Evolutionary conservation across 2,113 vertebrate species (phyloP), one percentile per base, ranked within the genome.

Genomic region (Tachuris rubrigastra): DNA sequence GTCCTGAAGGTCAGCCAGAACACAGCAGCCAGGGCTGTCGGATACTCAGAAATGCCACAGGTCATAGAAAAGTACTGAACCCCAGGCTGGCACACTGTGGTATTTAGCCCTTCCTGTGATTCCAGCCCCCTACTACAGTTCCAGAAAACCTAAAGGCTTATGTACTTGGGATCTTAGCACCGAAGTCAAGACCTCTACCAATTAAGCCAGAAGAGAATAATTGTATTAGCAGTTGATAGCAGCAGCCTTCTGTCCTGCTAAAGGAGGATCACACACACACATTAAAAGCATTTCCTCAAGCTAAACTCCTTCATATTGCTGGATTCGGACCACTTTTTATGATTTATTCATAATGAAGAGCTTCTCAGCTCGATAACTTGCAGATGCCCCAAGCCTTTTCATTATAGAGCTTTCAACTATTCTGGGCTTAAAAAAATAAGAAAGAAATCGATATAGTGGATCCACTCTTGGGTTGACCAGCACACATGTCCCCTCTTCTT

Each of bases 341-440:
- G 55, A 95, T 91, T 92, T 80, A 88, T 97, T 90, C 22, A 52
- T 86, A 75, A 53, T 22, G 42, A 93, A 92, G 63, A 83, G 35
- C 50, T 85, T 53, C 68, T 76, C 76, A 87, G 49, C 31, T 76
- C 46, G 55, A 25, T 62, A 78, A 62, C 46, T 62, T 93, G 66
- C 46, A 95, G 39, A 65, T 49, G 80, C 72, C 69, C 52, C 72
- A 50, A 81, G 68, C 37, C 27, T 76, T 82, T 90, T 69, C 20
- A 65, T 83, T 71, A 79, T 16, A 44, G 7, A 41, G 46, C 27
- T 87, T 93, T 82, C 44, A 66, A 68, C 30, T 65, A 41, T 52
- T 68, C 22, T 3, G 5, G 31, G 44, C 13, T 87, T 33, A 10
- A 42, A 25, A 41, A 49, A 20, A 16, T 9, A 69, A 53, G 60